Base-by-base conservation (phyloP, 2,888 invertebrate species). In the Lepetodrilus schrolli region DNA sequence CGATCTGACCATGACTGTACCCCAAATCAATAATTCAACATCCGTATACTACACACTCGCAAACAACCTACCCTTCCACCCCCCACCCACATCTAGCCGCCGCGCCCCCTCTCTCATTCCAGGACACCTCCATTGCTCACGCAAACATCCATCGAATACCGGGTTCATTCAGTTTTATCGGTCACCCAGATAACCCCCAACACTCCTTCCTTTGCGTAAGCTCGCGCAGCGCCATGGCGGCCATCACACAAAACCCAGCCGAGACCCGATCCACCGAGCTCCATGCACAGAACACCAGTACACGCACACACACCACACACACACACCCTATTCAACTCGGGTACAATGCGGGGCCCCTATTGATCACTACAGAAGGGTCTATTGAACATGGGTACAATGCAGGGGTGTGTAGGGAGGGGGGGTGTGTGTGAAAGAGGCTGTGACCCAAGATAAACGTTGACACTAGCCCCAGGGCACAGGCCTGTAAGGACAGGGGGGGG, bases 111-210 rank as follows among this genome's bases (percentile, higher is more conserved):
- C 48, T 17, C 30, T 58, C 58, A 58, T 58, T 58, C 58, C 58
- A 30, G 17, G 2, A 30, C 58, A 58, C 26, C 58, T 7, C 17
- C 26, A 26, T 30, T 17, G 34, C 58, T 30, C 26, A 26, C 58
- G 34, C 34, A 58, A 23, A 51, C 58, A 58, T 7, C 48, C 30
- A 58, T 58, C 58, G 34, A 30, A 34, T 13, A 17, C 13, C 30
- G 58, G 30, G 58, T 58, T 58, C 58, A 58, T 58, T 58, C 30
- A 58, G 58, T 58, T 58, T 58, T 58, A 58, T 58, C 58, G 58
- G 58, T 58, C 58, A 58, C 58, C 5, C 30, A n/a, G 43, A 43
- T 30, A 23, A 7, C 26, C 21, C 26, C 17, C 23, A 58, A 26
- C 58, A 58, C 58, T 58, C 58, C 58, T 58, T 23, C 34, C 34